Evolutionary conservation across 2,888 invertebrate species (phyloP), one percentile per base, ranked within the genome.

Genomic region (Andrena fulva): DNA sequence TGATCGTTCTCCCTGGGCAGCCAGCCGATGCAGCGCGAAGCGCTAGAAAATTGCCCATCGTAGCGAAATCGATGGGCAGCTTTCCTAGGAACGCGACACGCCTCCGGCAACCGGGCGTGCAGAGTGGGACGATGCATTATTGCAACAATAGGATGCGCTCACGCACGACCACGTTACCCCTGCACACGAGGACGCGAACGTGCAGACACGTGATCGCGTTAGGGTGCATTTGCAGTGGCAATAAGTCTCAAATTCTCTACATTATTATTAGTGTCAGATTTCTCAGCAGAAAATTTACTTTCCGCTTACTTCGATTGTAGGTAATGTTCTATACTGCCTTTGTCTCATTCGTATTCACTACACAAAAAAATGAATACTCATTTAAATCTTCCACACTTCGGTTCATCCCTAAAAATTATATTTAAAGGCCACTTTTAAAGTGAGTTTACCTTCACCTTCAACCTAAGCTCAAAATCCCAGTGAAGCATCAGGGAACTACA

Each of bases 71-170:
- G 75, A 77, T 80, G 76, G 74, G 71, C 52, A 76, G 42, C 60
- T 60, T 69, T 74, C 75, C 68, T 66, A 70, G 63, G 74, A 77
- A 77, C 67, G 76, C 70, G 70, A 82, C 81, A 74, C 64, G 76
- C 82, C 75, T 75, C 62, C 82, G 69, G 81, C 80, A 75, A 71
- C 66, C 66, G 75, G 64, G 59, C 50, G 69, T 73, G 59, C 56
- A 52, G 56, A 69, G 62, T 71, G 63, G 54, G 50, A 73, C 70
- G 63, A 59, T 66, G 76, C 69, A 79, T 84, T 88, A 86, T 90
- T 90, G 84, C 76, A 81, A 87, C 85, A 90, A 90, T 88, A 85
- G 87, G 77, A 90, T 82, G 84, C 73, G 33, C 82, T 78, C 67
- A 81, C 63, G 80, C 80, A 78, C 54, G 60, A 33, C 78, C 54